phyloP scores from a whole-genome alignment of 2,888 invertebrate species.

The Entomobrya proxima region DNA sequence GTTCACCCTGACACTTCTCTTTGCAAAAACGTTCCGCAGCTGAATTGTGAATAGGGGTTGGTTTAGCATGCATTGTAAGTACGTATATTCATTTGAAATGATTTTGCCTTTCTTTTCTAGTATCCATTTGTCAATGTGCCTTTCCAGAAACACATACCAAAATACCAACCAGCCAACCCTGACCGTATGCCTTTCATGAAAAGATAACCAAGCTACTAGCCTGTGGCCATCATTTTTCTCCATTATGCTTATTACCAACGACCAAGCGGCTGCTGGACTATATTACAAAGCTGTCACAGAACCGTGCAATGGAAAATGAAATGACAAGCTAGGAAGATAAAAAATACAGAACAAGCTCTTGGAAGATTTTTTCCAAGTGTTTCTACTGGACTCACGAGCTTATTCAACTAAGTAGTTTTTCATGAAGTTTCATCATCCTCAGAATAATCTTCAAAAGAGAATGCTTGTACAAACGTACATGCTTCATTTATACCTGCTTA shows the following conservation, averaged over 20 bases:
- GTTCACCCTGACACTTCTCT: background rate
- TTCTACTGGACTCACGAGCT: background rate
- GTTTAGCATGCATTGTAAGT: background rate
- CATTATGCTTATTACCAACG: too few species aligned
- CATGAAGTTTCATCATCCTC: slow-evolving; percentile 15
- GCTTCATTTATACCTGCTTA: background rate
- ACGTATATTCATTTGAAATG: too few species aligned
- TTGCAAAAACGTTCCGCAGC: background rate
- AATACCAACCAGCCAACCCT: background rate
- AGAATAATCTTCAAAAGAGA: background rate
- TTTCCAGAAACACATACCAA: slow-evolving; percentile 5
- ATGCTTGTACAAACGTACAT: background rate
- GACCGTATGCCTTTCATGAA: background rate
- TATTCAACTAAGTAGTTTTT: background rate
- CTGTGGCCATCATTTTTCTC: slow-evolving; percentile 8
- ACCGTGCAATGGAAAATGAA: background rate
- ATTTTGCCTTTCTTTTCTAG: too few species aligned
- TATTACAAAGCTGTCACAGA: slow-evolving; percentile 35
- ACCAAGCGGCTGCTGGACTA: background rate
- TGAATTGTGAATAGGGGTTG: background rate
- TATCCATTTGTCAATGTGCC: background rate
- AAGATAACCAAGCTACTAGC: slow-evolving; percentile 6
- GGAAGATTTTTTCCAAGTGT: background rate
- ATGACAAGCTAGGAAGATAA: slow-evolving; percentile 2
- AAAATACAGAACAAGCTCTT: background rate